phyloP scores from a whole-genome alignment of 2,888 invertebrate species.

The Athrips mouffetella region DNA sequence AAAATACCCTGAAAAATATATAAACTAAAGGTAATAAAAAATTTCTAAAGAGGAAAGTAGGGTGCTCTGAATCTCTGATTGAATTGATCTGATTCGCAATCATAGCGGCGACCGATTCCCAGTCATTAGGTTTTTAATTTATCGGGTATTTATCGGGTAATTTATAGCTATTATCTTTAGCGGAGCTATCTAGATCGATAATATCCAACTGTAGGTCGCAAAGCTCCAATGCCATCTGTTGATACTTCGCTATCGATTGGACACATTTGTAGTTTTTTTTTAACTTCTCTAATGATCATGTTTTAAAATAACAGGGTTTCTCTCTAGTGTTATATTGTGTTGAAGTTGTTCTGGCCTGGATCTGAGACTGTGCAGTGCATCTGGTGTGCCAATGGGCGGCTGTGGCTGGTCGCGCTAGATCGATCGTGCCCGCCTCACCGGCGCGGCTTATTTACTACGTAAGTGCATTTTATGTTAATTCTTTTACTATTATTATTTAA shows the following conservation, averaged over 20 bases:
- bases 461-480: constrained; percentile 46
- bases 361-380: constrained; percentile 37
- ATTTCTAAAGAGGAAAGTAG: background rate
- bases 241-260: background rate
- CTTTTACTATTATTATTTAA: too few species aligned
- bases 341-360: background rate
- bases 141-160: constrained; percentile 43
- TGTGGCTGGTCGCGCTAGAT: constrained; percentile 57
- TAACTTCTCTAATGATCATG: too few species aligned
- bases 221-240: background rate
- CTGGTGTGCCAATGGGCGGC: constrained; percentile 45
- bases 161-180: too few species aligned
- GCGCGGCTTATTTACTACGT: constrained; percentile 43
- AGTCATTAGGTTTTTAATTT: constrained; percentile 42
- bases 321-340: background rate
- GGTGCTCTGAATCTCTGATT: too few species aligned
- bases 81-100: constrained; percentile 33
- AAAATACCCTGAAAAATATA: too few species aligned
- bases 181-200: constrained; percentile 56
- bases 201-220: constrained; percentile 7
- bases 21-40: background rate
- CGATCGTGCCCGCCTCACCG: constrained; percentile 49
- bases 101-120: constrained; percentile 28
- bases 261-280: too few species aligned
- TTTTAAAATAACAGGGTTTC: too few species aligned